Base-by-base conservation (phyloP, 2,888 invertebrate genomes). In the Antheraea assamensis region DNA sequence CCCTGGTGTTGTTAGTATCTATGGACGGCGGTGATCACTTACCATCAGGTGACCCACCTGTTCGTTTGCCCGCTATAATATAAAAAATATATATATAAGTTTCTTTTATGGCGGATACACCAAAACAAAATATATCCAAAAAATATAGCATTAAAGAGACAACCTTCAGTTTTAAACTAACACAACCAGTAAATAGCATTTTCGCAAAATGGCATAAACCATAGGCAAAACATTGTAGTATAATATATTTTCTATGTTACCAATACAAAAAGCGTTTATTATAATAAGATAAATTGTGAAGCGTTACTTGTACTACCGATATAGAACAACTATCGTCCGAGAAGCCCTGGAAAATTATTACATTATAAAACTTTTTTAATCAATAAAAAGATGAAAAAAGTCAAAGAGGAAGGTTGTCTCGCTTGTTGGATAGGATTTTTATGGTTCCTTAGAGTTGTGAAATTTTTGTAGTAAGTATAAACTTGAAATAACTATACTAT, bases 351-450 rank as follows among this genome's bases (percentile, higher is more conserved):
- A 80, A 80, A 81, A 84, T 87, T 88, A 91, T 90, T 86, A 89
- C 91, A 92, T 92, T 92, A 91, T 87, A 86, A 89, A 92, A 92
- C 84, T 92, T 92, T 92, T 91, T 91, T 92, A 91, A 92, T 92
- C 92, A 91, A 91, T 91, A 91, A 90, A 90, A 80, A 80, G 76
- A 80, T 76, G 76, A 77, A 79, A 77, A 75, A n/a, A 71, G 74
- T 71, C 74, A 74, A 75, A 75, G 74, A 74, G 78, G 81, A 81
- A 83, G 83, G 78, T 74, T 76, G 75, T 79, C 75, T 68, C 73
- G 73, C 70, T 73, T 70, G 83, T 78, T 74, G 76, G 75, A 78
- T 75, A 79, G 75, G 80, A 73, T 73, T 73, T 73, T 70, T 61
- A 73, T 70, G 70, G 73, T 73, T 73, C 73, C 70, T 70, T 47